phyloP scores from a whole-genome alignment of 1,140 invertebrate species.

The Drosophila nasuta region DNA sequence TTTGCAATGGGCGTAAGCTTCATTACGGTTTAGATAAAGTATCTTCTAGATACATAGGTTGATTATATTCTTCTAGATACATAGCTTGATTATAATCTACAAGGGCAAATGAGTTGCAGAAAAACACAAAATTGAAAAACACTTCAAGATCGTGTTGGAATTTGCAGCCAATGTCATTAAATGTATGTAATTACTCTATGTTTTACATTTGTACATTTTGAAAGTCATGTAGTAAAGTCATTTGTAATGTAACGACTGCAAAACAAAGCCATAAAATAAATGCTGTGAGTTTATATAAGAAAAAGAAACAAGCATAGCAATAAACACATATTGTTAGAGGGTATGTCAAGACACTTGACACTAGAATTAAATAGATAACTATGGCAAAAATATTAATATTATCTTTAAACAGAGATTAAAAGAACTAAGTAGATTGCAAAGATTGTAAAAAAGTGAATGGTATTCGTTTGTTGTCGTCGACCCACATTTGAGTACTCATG shows the following conservation, averaged over 20 bases:
- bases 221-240: constrained; percentile 44
- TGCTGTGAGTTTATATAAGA: constrained; percentile 1
- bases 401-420: constrained; percentile 3
- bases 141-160: constrained; percentile 26
- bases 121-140: constrained; percentile 16
- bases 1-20: too few species aligned
- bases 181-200: constrained; percentile 11
- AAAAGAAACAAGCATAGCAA: neutral
- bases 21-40: too few species aligned
- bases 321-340: neutral
- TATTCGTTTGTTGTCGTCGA: constrained; percentile 4
- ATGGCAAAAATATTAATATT: constrained; percentile 11
- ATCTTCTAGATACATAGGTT: too few species aligned
- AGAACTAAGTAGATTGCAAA: neutral
- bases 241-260: neutral
- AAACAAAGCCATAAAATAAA: constrained; percentile 21
- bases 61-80: neutral
- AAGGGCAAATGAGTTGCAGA: constrained; percentile 27
- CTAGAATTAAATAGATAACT: constrained; percentile 12
- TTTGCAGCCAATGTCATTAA: constrained; percentile 4
- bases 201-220: constrained; percentile 3
- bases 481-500: constrained; percentile 15
- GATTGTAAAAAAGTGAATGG: constrained; percentile 13
- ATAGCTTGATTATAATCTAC: neutral
- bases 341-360: neutral